Evolutionary conservation across 2,888 invertebrate genomes (phyloP), one percentile per base, ranked within the genome.

Genomic region (Invenusta paracnida): DNA sequence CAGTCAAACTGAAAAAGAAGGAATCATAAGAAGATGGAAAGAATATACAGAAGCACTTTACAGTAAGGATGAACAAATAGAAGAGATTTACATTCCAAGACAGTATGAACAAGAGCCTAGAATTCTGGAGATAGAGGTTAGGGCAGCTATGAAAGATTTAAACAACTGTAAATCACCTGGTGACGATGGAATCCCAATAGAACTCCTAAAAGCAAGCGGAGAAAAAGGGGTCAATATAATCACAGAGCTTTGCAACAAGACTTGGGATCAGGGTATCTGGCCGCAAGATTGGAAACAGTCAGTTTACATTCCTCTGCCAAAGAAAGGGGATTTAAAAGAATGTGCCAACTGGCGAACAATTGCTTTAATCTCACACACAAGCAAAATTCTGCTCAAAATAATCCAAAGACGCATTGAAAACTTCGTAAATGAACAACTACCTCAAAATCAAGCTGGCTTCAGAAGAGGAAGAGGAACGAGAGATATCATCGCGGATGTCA

Each of bases 261-360:
- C 66, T 27, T 84, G 84, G 84, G 67, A 66, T n/a, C 30, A 30
- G 0, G 0, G 48, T 0, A 67, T 27, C 23, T 83, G 84, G 84
- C 67, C 84, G 1, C n/a, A 83, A 0, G 84, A 83, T 73, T 84
- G 84, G 73, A 84, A 84, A 84, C 30, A n/a, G 29, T 84, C 84
- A 23, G 66, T 84, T 48, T 84, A 48, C 66, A 23, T 84, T 28
- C 84, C 84, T 17, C 29, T 84, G 28, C 27, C 66, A 2, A 67
- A 84, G 84, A 84, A 73, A 0, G 67, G 67, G 29, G 67, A 84
- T 67, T 29, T n/a, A 27, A 84, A 84, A 84, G 67, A 84, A 11
- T 84, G 84, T 28, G 11, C 67, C 23, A 73, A 84, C 67, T 84
- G 67, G 23, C 84, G 66, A n/a, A 84, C 84, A 23, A 67, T 84